phyloP scores from a whole-genome alignment of 2,797 vertebrate genomes.

The Etheostoma nigrum region DNA sequence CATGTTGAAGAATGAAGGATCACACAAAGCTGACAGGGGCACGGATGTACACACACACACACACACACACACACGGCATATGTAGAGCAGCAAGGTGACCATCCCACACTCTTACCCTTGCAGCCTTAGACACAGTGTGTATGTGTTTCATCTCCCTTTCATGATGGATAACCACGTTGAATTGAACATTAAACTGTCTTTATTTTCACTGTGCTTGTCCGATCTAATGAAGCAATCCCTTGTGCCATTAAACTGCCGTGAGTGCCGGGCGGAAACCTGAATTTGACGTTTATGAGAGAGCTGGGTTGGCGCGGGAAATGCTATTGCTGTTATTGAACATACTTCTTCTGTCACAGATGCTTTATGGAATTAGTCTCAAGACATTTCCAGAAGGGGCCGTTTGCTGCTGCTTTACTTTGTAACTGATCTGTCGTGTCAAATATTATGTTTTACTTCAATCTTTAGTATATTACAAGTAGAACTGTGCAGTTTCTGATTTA shows the following conservation, averaged over 20 bases:
- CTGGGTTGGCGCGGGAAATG: conserved; percentile 5
- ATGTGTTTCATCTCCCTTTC: neutral
- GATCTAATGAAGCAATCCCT: conserved; percentile 5
- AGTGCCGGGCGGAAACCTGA: neutral
- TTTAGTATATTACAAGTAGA: neutral
- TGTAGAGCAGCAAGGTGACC: conserved; percentile 29
- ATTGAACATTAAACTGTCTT: conserved; percentile 34
- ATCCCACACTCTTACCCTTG: conserved; percentile 9
- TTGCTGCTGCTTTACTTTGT: conserved; percentile 12
- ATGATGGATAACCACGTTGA: conserved; percentile 10
- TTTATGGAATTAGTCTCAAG: conserved; percentile 37
- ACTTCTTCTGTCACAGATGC: conserved; percentile 28
- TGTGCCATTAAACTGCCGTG: neutral
- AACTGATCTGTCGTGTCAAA: neutral
- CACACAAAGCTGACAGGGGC: conserved; percentile 21
- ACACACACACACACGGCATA: conserved; percentile 10
- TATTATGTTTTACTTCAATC: neutral
- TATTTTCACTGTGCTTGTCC: conserved; percentile 5
- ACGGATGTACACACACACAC: conserved; percentile 3
- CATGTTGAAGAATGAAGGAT: conserved; percentile 45
- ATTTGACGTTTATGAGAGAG: conserved; percentile 16
- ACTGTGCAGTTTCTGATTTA: no score
- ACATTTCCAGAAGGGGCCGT: conserved; percentile 11
- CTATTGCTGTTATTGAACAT: conserved; percentile 35
- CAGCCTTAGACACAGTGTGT: conserved; percentile 35